Percentiles rank a stretch among this genome's conserved stretches.
These are phyloP conservation scores for Syngnathus acus DNA, from an alignment of 2,797 vertebrate species.

Conservation along the genomic window DNA sequence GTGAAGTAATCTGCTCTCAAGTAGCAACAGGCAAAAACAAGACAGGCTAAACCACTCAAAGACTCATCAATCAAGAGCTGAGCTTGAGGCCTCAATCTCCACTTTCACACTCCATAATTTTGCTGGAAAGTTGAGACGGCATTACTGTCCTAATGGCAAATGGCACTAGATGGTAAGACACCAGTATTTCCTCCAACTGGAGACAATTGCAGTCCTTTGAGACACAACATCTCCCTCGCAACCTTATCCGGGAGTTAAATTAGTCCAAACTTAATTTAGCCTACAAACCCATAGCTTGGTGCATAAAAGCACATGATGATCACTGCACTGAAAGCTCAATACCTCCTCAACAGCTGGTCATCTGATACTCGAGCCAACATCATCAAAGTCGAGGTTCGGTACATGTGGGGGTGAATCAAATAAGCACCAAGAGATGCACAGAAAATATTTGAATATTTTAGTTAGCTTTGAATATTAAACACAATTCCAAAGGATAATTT, in stretches of 20 bases:
- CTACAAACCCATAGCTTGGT: slow-evolving; percentile 43
- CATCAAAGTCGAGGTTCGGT: slow-evolving; percentile 27
- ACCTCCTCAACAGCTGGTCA: slow-evolving; percentile 56
- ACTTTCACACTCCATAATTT: slow-evolving; percentile 23
- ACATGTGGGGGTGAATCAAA: slow-evolving; percentile 44
- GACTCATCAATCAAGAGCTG: slow-evolving; percentile 40
- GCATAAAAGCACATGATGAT: slow-evolving; percentile 46
- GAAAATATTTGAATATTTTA: slow-evolving; percentile 9
- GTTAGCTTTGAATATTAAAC: slow-evolving; percentile 36
- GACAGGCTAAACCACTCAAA: slow-evolving; percentile 33
- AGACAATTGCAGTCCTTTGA: slow-evolving; percentile 25
- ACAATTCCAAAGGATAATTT: slow-evolving; percentile 46
- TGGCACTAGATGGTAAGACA: slow-evolving; percentile 21
- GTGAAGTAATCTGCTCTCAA: slow-evolving; percentile 14
- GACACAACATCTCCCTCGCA: slow-evolving; percentile 22
- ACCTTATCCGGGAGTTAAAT: slow-evolving; percentile 28
- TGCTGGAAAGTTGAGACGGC: slow-evolving; percentile 29
- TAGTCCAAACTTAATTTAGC: slow-evolving; percentile 46
- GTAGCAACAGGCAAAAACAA: slow-evolving; percentile 20
- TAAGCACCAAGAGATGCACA: slow-evolving; percentile 30
- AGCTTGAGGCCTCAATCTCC: slow-evolving; percentile 20
- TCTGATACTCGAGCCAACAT: slow-evolving; percentile 28
- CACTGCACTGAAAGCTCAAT: slow-evolving; percentile 37
- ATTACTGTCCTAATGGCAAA: slow-evolving; percentile 26
- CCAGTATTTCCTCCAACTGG: slow-evolving; percentile 33